Percentiles rank a stretch among this genome's conserved stretches.
Conservation (phyloP, 2,113 vertebrate species). For the Corydoras maculifer region DNA sequence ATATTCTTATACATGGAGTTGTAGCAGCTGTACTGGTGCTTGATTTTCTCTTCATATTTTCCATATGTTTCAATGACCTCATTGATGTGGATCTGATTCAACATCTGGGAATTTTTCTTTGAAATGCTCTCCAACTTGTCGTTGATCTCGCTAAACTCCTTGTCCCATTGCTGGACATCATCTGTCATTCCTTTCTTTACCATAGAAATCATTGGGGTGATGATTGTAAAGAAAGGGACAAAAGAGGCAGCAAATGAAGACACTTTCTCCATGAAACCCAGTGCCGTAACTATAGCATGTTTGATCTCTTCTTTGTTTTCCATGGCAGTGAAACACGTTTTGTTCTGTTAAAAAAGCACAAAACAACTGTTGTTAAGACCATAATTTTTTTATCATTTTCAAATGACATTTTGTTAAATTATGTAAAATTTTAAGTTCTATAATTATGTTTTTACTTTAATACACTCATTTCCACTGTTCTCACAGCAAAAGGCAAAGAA, state of each 20-base stretch:
- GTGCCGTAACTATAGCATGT: conserved; percentile 55
- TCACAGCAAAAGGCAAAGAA: no score
- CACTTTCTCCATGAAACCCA: conserved; percentile 65
- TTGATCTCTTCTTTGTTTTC: conserved; percentile 50
- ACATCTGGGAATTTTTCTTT: conserved; percentile 56
- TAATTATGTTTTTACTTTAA: no score
- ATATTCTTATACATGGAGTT: conserved; percentile 56
- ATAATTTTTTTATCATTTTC: no score
- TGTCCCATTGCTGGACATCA: conserved; percentile 52
- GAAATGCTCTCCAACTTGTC: conserved; percentile 63
- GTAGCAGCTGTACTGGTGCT: conserved; percentile 64
- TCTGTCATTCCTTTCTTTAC: conserved; percentile 52
- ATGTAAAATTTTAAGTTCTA: no score
- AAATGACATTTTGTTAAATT: no score
- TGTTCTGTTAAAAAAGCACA: no score
- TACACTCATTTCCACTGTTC: no score
- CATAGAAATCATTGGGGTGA: conserved; percentile 62
- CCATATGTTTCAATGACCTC: conserved; percentile 65
- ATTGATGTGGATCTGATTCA: conserved; percentile 58
- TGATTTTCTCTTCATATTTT: conserved; percentile 66
- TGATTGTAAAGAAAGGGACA: conserved; percentile 62
- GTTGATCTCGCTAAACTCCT: conserved; percentile 58
- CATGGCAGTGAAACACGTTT: conserved; percentile 62
- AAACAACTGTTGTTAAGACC: no score
- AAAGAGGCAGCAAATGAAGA: conserved; percentile 68